A percentile compares a stretch with the other conserved stretches of the same genome.
These are phyloP conservation scores for Camponotus floridanus DNA, from an alignment of 1,140 invertebrate species.

Conservation along the genomic window DNA sequence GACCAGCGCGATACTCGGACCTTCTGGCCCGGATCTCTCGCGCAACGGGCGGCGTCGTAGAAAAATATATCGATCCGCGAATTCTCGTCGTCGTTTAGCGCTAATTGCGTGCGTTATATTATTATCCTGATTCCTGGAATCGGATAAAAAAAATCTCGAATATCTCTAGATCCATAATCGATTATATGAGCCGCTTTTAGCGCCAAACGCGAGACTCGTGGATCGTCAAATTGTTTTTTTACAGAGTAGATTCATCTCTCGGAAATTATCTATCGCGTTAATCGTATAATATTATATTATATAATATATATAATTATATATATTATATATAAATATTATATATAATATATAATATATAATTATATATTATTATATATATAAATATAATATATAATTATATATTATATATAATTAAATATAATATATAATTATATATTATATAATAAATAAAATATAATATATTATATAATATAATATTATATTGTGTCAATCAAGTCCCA, in stretches of 20 bases:
- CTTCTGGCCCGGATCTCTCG: neutral
- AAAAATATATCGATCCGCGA: conserved; percentile 22
- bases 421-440: no score
- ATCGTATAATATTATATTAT: neutral
- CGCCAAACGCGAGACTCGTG: neutral
- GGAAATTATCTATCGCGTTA: neutral
- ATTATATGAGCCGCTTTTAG: neutral
- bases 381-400: no score
- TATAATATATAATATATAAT: no score
- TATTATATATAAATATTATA: no score
- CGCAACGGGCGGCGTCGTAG: neutral
- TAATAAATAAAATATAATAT: no score
- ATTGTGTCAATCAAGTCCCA: neutral
- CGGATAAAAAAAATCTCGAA: neutral
- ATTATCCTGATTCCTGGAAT: neutral
- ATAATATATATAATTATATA: no score
- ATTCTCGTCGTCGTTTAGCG: neutral
- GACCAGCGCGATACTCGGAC: conserved; percentile 28
- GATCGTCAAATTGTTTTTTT: neutral
- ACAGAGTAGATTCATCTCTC: neutral
- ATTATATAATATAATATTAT: neutral
- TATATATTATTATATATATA: no score
- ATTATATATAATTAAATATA: no score
- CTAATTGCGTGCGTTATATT: neutral
- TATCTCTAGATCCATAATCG: neutral